Base-by-base conservation (phyloP, 2,797 vertebrate genomes). In the Phalloptychus januarius region DNA sequence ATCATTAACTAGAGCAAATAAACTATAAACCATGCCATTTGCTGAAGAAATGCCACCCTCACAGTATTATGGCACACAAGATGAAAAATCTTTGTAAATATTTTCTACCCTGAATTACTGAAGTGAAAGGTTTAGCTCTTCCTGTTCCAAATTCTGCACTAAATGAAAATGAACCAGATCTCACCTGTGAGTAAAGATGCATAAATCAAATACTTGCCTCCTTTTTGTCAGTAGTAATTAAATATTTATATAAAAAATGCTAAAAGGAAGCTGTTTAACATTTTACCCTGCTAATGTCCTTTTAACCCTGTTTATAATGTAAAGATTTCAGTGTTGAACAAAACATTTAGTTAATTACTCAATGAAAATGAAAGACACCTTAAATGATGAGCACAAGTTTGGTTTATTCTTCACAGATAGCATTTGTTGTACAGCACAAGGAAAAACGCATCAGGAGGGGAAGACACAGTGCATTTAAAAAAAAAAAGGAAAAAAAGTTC, bases 361-460 rank as follows among this genome's bases (percentile, higher is more conserved):
- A 50, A 28, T 4, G 13, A 70, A 44, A 2, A 31, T 81, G 85
- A 77, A 48, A 89, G 4, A 86, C 73, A 50, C 80, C 38, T 88
- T 67, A 92, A 94, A 95, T 92, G 92, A 93, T 94, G 91, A 94
- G 88, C 94, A 95, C 93, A 92, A 91, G 90, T 93, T 93, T 93
- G 91, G 89, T 94, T 94, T 93, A 94, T 94, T 95, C 92, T 87
- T 89, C 89, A 94, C 93, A 93, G 87, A 89, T 86, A 93, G 88
- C 89, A 90, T 95, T 92, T 94, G 83, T 91, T 93, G 80, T 95
- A 96, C 95, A 95, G 92, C 92, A 95, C 92, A 88, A 90, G 88
- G 91, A 42, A 87, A 91, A 93, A 94, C 75, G 83, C 88, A 84
- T 94, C 89, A 91, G 90, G 85, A 87, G 86, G 88, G 67, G 86